phyloP scores from a whole-genome alignment of 1,140 invertebrate species.

The Trichonephila inaurata region DNA sequence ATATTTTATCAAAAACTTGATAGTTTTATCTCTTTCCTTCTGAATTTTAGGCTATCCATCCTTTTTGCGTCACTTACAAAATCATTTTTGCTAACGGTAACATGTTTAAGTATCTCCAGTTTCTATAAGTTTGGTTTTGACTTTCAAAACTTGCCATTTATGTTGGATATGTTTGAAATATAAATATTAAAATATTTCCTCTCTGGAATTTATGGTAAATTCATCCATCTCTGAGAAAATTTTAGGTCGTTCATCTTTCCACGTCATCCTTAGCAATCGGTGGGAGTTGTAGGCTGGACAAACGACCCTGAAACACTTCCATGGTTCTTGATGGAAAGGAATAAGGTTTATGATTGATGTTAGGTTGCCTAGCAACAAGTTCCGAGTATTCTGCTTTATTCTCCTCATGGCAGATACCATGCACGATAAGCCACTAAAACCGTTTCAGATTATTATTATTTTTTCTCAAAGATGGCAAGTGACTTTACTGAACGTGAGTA shows the following conservation, averaged over 20 bases:
- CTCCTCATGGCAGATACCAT: constrained; percentile 2
- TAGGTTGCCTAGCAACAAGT: constrained; percentile 11
- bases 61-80: not conserved
- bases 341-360: constrained; percentile 11
- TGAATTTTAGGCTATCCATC: no score
- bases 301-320: not conserved
- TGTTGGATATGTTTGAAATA: not conserved
- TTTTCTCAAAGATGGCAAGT: not conserved
- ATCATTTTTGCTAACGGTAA: not conserved
- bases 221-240: not conserved
- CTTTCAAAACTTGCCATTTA: not conserved
- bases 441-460: not conserved
- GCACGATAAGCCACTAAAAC: not conserved
- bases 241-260: not conserved
- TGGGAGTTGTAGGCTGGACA: not conserved
- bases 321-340: constrained; percentile 7
- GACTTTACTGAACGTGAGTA: not conserved
- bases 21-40: no score
- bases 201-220: not conserved
- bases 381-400: not conserved
- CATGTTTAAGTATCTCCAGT: not conserved
- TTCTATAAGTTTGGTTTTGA: not conserved
- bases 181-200: not conserved
- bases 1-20: no score
- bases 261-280: not conserved